These are phyloP conservation scores for Chelon labrosus DNA, from an alignment of 2,797 vertebrate species.

Conservation along the genomic window DNA sequence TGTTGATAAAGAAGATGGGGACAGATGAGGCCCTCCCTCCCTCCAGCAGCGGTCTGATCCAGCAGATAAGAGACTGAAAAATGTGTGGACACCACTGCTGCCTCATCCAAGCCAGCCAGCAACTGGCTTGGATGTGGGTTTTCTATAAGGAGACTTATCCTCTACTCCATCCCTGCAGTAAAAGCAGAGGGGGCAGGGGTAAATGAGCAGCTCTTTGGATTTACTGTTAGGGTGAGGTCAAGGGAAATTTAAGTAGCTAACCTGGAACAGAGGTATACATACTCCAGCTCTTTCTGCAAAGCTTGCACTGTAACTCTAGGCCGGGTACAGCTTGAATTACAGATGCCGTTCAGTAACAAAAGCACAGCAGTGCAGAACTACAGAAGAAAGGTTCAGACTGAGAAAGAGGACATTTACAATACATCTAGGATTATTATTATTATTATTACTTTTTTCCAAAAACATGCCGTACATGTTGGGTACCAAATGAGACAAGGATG, in stretches of 20 bases:
- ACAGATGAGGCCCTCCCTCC: constrained; percentile 9
- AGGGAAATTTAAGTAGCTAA: constrained; percentile 33
- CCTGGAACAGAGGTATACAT: constrained; percentile 17
- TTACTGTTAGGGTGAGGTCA: neutral
- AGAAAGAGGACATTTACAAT: neutral
- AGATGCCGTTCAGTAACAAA: constrained; percentile 52
- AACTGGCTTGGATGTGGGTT: neutral
- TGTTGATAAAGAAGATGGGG: constrained; percentile 50
- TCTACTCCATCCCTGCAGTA: neutral
- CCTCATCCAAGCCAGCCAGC: neutral
- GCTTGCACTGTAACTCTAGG: constrained; percentile 40
- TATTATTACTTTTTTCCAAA: neutral
- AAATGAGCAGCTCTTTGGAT: constrained; percentile 1
- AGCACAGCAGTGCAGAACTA: constrained; percentile 30
- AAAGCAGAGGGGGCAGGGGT: neutral
- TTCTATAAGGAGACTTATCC: neutral
- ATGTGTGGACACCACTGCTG: constrained; percentile 2
- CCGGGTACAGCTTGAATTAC: constrained; percentile 57
- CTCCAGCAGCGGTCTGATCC: constrained; percentile 25
- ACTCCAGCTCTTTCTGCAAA: constrained; percentile 57
- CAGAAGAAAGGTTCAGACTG: constrained; percentile 8
- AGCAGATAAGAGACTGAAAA: constrained; percentile 27
- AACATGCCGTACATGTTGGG: neutral
- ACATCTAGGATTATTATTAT: neutral
- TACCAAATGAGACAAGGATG: neutral